Evolutionary conservation across 2,888 invertebrate genomes (phyloP), one percentile per base, ranked within the genome.

Genomic region (Leucophenga montana): DNA sequence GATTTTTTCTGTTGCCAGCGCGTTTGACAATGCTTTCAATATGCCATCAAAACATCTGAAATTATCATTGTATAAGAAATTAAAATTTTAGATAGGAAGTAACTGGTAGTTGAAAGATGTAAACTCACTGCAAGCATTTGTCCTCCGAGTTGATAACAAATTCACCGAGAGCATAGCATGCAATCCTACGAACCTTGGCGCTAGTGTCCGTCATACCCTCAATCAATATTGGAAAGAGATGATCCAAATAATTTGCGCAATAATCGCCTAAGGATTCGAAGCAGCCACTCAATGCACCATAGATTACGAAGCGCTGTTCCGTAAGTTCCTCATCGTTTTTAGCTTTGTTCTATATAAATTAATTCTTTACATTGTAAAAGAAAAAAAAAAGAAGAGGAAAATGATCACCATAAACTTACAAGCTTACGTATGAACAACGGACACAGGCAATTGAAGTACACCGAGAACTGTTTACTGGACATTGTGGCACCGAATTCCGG

Each of bases 111-210:
- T n/a, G n/a, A n/a, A n/a, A n/a, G n/a, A n/a, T n/a, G n/a, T n/a
- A n/a, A n/a, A n/a, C n/a, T n/a, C n/a, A n/a, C n/a, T n/a, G n/a
- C n/a, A n/a, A n/a, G n/a, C n/a, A n/a, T n/a, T n/a, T n/a, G n/a
- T 92, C 92, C 85, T 91, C 92, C 65, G 93, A 92, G 86, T 93
- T 90, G 14, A 92, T 87, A 56, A 92, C 92, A 80, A 95, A 89
- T 84, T 95, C 94, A 3, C 95, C 95, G 62, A 95, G 88, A 18
- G 93, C 94, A 86, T 91, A 95, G 61, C 93, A 92, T 0, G 94
- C 91, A 88, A 95, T 95, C 83, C 94, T 94, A 66, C 95, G 90
- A 0, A 94, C 93, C 86, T 94, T 94, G 65, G 92, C 91, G 77
- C 92, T 92, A 0, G 90, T 85, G 86, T 95, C 94, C 67, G 89